Conservation (phyloP, 2,888 invertebrate species). For the Microdon myrmicae region DNA sequence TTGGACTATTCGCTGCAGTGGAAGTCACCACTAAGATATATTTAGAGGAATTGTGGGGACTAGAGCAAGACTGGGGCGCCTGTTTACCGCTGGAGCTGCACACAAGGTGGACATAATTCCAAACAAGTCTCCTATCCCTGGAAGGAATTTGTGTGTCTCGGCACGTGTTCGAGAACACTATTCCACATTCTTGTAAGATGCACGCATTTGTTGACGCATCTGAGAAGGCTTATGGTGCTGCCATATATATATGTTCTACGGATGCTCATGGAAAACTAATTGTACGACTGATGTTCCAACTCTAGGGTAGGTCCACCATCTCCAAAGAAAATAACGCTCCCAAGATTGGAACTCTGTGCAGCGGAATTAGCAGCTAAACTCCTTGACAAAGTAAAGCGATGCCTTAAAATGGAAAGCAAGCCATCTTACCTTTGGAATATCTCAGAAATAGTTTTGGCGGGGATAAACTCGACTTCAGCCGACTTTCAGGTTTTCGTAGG, state of each 20-base stretch:
- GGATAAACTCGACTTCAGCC: slow-evolving; percentile 11
- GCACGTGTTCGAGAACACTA: too few species aligned
- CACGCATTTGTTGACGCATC: slow-evolving; percentile 4
- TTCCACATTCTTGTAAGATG: too few species aligned
- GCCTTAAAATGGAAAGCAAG: slow-evolving; percentile 1
- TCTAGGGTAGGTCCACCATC: too few species aligned
- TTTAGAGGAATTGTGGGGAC: too few species aligned
- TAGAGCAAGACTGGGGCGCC: too few species aligned
- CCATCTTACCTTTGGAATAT: slow-evolving; percentile 17
- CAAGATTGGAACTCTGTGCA: slow-evolving; percentile 20
- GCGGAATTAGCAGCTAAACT: slow-evolving; percentile 8
- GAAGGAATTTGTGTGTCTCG: too few species aligned
- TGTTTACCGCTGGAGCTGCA: too few species aligned
- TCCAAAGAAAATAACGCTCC: slow-evolving; percentile 14
- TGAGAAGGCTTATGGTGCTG: slow-evolving; percentile 4
- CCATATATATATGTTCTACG: slow-evolving; percentile 1
- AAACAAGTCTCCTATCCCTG: too few species aligned
- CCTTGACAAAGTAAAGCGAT: slow-evolving; percentile 1
- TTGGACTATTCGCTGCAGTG: too few species aligned
- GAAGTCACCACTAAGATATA: too few species aligned
- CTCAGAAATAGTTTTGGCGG: slow-evolving; percentile 14
- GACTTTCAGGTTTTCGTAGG: slow-evolving; percentile 17
- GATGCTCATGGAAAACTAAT: not conserved
- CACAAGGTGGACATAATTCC: too few species aligned
- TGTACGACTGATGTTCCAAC: not conserved